phyloP scores from a whole-genome alignment of 2,888 invertebrate species.

The Xestia ashworthii region DNA sequence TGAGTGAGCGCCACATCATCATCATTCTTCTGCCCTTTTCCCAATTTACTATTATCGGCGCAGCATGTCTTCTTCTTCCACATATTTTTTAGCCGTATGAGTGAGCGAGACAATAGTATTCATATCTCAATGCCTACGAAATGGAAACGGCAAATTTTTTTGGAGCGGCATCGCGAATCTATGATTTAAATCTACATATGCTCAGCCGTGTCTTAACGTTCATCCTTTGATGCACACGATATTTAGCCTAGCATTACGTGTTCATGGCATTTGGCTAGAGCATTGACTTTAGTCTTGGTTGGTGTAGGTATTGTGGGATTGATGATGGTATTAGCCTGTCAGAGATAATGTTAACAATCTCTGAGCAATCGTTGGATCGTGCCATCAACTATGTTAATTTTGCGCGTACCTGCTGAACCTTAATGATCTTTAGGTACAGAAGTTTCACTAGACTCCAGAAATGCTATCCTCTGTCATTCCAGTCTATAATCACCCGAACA shows the following conservation, averaged over 20 bases:
- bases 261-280: constrained; percentile 46
- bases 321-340: constrained; percentile 8
- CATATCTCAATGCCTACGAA: neutral
- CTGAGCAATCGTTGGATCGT: neutral
- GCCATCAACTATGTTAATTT: neutral
- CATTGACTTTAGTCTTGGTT: constrained; percentile 37
- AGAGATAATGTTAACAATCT: constrained; percentile 11
- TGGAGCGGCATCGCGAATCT: neutral
- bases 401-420: neutral
- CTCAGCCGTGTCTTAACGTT: constrained; percentile 32
- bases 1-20: neutral
- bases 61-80: neutral
- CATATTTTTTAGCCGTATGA: neutral
- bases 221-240: constrained; percentile 43
- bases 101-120: neutral
- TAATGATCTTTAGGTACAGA: neutral
- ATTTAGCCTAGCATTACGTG: constrained; percentile 43
- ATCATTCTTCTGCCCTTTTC: neutral
- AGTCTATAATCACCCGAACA: neutral
- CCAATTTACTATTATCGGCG: neutral
- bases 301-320: constrained; percentile 4
- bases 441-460: neutral
- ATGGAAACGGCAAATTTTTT: neutral
- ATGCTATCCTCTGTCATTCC: too few species aligned
- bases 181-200: neutral